Evolutionary conservation across 2,888 invertebrate species (phyloP).

Genomic region (Ischnus inquisitorius): DNA sequence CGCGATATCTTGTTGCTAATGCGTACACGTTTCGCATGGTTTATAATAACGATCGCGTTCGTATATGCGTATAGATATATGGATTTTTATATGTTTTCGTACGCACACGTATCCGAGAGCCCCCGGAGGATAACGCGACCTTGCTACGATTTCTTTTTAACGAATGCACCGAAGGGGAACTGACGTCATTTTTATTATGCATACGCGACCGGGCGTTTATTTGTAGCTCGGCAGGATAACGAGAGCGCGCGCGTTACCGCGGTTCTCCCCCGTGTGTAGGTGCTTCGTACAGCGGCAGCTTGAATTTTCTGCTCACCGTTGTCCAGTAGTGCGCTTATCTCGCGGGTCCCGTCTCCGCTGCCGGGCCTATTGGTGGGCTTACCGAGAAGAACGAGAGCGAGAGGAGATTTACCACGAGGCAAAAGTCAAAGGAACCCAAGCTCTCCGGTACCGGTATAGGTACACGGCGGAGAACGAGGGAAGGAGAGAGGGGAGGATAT

Average conservation of each 20-base stretch:
- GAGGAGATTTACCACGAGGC: constrained; percentile 1
- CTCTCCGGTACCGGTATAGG: constrained; percentile 5
- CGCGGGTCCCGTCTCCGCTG: constrained; percentile 61
- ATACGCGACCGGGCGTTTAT: constrained; percentile 30
- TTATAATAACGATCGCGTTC: constrained; percentile 1
- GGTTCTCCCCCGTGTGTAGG: not conserved
- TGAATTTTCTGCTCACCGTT: constrained; percentile 57
- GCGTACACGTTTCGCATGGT: not conserved
- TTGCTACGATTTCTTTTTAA: constrained; percentile 66
- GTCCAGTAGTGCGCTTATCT: constrained; percentile 64
- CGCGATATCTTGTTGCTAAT: constrained; percentile 3
- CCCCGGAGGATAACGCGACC: constrained; percentile 53
- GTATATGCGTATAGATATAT: too few species aligned
- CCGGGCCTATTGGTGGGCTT: constrained; percentile 44
- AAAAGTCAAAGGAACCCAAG: constrained; percentile 23
- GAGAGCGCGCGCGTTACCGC: constrained; percentile 63
- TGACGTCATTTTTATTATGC: constrained; percentile 70
- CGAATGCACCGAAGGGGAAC: constrained; percentile 55
- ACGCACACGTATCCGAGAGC: constrained; percentile 18
- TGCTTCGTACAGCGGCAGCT: not conserved
- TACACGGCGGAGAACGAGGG: constrained; percentile 35
- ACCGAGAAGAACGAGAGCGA: constrained; percentile 58
- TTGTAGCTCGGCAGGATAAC: constrained; percentile 61
- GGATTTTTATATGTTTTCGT: not conserved
- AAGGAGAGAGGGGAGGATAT: constrained; percentile 46